Evolutionary conservation across 2,888 invertebrate genomes (phyloP), one percentile per base, ranked within the genome.

Genomic region (Ectemnius lituratus): DNA sequence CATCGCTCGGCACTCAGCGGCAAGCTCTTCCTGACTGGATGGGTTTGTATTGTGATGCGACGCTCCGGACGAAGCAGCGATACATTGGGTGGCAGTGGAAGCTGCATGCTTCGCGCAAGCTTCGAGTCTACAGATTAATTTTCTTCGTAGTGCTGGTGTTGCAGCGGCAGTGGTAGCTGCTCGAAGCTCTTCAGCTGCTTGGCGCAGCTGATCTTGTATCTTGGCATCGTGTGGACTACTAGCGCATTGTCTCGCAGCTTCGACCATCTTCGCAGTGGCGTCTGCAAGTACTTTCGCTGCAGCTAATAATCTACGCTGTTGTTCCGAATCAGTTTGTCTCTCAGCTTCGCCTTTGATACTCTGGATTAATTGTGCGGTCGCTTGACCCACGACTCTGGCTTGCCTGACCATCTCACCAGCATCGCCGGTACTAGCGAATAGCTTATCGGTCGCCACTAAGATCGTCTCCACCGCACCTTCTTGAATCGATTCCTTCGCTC

Each of bases 221-320:
- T 93, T 93, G 0, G 95, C 93, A 85, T 98, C 97, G 91, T 97
- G 94, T 0, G 95, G 95, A 86, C 95, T 94, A 27, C 95, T 95
- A 0, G 98, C 97, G 90, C 98, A 98, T 66, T 97, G 95, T 71
- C 99, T 93, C 0, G 98, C 98, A 0, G 98, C 98, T 91, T 99
- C 99, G 27, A 99, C 99, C 95, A 99, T 96, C 82, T 96, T 94
- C 0, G 98, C 97, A 0, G 99, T 99, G 0, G 99, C 99, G 91
- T 99, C 99, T 0, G 99, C 99, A 59, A 97, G 90, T 70, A 96
- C 94, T 89, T 98, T 98, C 16, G 99, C 99, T 0, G 99, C 99
- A 0, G 97, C 97, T 60, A 99, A 91, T 65, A 99, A 91, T 70
- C 97, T 94, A 79, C 97, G 94, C 86, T 98, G 98, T n/a, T 96